phyloP scores from a whole-genome alignment of 23 tunicate species.

The Halocynthia aurantium region DNA sequence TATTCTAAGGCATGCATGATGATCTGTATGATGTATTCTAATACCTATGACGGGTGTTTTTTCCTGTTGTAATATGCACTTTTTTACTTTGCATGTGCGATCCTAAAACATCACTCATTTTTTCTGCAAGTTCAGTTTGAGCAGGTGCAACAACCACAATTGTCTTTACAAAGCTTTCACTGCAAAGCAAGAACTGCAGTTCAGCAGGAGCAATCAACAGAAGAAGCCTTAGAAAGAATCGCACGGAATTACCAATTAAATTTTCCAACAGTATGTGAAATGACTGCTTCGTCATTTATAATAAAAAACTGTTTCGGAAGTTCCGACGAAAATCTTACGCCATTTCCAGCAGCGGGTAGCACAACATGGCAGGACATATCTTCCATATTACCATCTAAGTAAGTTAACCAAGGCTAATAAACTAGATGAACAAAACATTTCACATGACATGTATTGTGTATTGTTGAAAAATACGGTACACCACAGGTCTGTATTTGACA shows the following conservation, averaged over 20 bases:
- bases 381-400: background rate
- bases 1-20: too few relatives aligned
- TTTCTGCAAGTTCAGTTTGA: background rate
- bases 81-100: background rate
- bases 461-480: too few relatives aligned
- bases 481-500: background rate
- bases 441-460: background rate
- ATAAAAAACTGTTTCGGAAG: conserved; percentile 22
- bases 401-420: background rate
- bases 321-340: background rate
- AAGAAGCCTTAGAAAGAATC: background rate
- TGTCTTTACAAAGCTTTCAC: background rate
- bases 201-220: background rate
- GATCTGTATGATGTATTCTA: too few relatives aligned
- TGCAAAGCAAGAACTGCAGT: background rate
- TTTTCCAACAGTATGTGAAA: conserved; percentile 14
- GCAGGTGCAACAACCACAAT: conserved; percentile 8
- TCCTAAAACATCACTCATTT: background rate
- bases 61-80: background rate
- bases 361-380: conserved; percentile 5
- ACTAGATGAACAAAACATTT: background rate
- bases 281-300: background rate
- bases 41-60: background rate
- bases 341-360: conserved; percentile 18
- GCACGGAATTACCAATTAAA: conserved; percentile 11